Base-by-base conservation (phyloP, 2,113 vertebrate species). In the Brachyistius frenatus region DNA sequence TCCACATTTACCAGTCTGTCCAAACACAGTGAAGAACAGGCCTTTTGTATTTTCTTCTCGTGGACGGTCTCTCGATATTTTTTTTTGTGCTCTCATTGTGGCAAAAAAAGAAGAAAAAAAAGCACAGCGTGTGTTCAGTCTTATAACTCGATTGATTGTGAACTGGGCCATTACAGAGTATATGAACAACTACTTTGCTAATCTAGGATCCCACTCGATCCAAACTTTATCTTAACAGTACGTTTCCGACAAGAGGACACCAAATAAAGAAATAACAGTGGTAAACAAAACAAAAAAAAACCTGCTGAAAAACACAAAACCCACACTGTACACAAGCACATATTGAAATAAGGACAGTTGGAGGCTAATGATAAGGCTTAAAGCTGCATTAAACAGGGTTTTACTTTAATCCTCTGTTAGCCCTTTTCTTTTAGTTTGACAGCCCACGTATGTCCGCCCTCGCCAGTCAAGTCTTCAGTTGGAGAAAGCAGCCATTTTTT, bases 1-100 rank as follows among this genome's bases (percentile, higher is more conserved):
- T 83, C 71, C 15, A 36, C 71, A n/a, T 76, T 74, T 83, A 31
- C 58, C n/a, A n/a, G 33, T 15, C 11, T 31, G 65, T 75, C 80
- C 64, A 60, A 61, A 41, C 39, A 54, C 65, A 30, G 5, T 46
- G 35, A 66, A 69, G 70, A 87, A 74, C 65, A 66, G 54, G 53
- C 53, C 3, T 75, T 63, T 79, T 37, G 33, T 72, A 49, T 55
- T 75, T 70, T 56, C 46, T 16, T 76, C 53, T 61, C 1, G 31
- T 23, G 14, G 50, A 55, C 49, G 54, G 33, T 36, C 23, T n/a
- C 49, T 67, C 6, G 3, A 65, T 66, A 71, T 46, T 4, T 77
- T 66, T 73, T 41, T 4, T 77, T 58, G 60, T 49, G 16, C 10
- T 84, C 16, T 54, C 68, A 56, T 69, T 46, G 54, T 65, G 15